Evolutionary conservation across 2,888 invertebrate genomes (phyloP), one percentile per base, ranked within the genome.

Genomic region (Nowickia ferox): DNA sequence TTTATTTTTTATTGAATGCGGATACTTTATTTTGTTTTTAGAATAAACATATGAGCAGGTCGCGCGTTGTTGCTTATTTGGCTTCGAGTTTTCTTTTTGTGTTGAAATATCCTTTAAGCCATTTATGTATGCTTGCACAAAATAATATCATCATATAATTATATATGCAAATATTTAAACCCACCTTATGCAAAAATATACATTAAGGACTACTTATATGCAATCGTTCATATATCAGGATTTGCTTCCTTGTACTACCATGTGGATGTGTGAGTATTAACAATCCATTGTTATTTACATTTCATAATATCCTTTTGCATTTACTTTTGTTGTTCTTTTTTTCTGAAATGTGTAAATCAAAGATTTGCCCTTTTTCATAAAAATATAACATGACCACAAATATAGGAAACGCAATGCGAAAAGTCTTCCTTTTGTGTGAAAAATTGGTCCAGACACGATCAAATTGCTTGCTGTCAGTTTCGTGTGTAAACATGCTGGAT

Each of bases 91-190:
- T 75, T n/a, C 44, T n/a, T 38, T 71, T n/a, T 84, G 63, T 76
- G 72, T 74, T 81, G 68, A 83, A 76, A 76, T 82, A 82, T 84
- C 84, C 84, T 79, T 75, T 76, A 72, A 79, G 81, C 74, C 79
- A 79, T 84, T 82, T 82, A 87, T 84, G 72, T 82, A 87, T 84
- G 72, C 84, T 84, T 74, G 81, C 84, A 82, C 75, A 87, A 84
- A 87, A 87, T 78, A 87, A 87, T 82, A 77, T 82, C 81, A 84
- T 66, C 72, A 76, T 72, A 82, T 83, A 86, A 83, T 82, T 83
- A 83, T 66, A 76, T 86, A 86, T 86, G 86, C 82, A 82, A 30
- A 61, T 55, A 86, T 86, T 75, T 83, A 66, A 59, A 61, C 44
- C 22, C 40, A 30, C 17, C 48, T 69, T 30, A 3, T 44, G n/a